phyloP scores from a whole-genome alignment of 2,113 vertebrate species.

The Eublepharis macularius region DNA sequence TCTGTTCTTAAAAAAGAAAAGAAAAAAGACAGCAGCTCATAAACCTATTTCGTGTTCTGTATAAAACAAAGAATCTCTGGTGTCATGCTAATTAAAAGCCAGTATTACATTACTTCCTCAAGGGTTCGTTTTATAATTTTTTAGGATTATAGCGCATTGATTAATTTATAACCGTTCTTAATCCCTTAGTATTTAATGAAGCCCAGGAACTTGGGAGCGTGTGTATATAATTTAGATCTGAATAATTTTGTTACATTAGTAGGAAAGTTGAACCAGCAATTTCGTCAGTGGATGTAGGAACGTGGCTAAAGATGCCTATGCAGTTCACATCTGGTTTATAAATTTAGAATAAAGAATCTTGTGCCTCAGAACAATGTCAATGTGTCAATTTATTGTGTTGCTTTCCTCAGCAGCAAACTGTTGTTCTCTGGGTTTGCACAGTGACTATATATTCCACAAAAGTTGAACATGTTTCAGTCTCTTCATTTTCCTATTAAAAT shows the following conservation, averaged over 20 bases:
- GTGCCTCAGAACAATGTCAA: conserved; percentile 54
- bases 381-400: conserved; percentile 60
- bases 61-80: conserved; percentile 73
- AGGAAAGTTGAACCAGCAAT: conserved; percentile 64
- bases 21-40: conserved; percentile 64
- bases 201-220: conserved; percentile 72
- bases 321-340: conserved; percentile 58
- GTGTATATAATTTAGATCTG: conserved; percentile 75
- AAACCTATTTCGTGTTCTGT: conserved; percentile 66
- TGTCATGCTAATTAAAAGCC: conserved; percentile 80
- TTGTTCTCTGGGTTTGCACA: conserved; percentile 22
- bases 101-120: conserved; percentile 79
- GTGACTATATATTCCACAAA: not conserved
- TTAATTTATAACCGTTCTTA: conserved; percentile 85
- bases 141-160: conserved; percentile 82
- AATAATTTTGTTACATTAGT: conserved; percentile 75
- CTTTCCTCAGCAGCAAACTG: conserved; percentile 50
- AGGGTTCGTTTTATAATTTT: conserved; percentile 80
- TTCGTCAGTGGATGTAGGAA: conserved; percentile 50
- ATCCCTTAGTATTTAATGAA: conserved; percentile 82
- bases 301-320: conserved; percentile 44
- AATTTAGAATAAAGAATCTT: conserved; percentile 41
- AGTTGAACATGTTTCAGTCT: not conserved
- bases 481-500: not conserved
- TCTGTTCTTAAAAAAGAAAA: conserved; percentile 13